A percentile compares a stretch with the other conserved stretches of the same genome.
Conservation (phyloP, 2,888 invertebrate genomes). For the Ornithoptera priamus region DNA sequence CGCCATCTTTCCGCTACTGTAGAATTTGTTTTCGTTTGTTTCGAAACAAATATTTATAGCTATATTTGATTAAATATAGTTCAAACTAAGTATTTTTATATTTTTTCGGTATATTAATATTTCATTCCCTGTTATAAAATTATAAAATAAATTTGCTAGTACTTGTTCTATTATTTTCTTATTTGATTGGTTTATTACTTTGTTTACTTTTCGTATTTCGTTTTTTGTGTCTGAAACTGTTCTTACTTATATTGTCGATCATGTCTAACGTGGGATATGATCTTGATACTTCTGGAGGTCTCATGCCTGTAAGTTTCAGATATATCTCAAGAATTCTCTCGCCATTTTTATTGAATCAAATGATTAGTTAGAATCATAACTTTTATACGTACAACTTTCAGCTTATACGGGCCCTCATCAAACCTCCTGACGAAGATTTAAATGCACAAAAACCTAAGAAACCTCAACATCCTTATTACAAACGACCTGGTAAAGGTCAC, state of each 20-base stretch:
- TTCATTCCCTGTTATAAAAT: not conserved
- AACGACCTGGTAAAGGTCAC: slow-evolving; percentile 91
- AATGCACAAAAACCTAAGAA: slow-evolving; percentile 78
- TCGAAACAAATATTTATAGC: not conserved
- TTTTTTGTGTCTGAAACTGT: not conserved
- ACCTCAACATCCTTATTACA: slow-evolving; percentile 89
- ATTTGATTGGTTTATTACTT: not conserved
- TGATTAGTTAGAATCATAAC: slow-evolving; percentile 24
- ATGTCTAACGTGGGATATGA: slow-evolving; percentile 85
- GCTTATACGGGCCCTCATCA: slow-evolving; percentile 94
- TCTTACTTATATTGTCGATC: slow-evolving; percentile 28
- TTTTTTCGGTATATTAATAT: not conserved
- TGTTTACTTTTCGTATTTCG: slow-evolving; percentile 1
- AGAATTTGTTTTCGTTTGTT: slow-evolving; percentile 1
- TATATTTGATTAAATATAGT: not conserved
- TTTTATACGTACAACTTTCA: slow-evolving; percentile 59
- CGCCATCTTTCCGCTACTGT: slow-evolving; percentile 18
- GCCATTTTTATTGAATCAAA: slow-evolving; percentile 1
- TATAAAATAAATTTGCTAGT: not conserved
- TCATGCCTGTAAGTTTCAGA: slow-evolving; percentile 88
- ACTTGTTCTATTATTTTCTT: not conserved
- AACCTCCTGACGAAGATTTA: slow-evolving; percentile 91
- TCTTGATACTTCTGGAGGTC: slow-evolving; percentile 87
- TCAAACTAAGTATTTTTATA: not conserved
- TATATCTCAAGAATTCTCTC: not conserved